phyloP scores from a whole-genome alignment of 2,113 vertebrate species.

The Pangasianodon gigas region DNA sequence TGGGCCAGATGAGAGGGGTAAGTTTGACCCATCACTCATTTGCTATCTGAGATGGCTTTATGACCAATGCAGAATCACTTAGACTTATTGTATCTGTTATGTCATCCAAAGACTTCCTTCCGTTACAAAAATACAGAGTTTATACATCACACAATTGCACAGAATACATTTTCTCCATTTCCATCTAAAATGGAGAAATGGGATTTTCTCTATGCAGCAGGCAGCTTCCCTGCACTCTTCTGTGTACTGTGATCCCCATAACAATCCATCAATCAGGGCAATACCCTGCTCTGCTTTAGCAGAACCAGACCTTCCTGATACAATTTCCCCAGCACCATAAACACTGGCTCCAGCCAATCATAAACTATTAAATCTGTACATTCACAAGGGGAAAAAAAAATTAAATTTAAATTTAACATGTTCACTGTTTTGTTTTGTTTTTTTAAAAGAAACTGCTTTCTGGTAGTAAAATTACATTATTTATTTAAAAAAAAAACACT shows the following conservation, averaged over 20 bases:
- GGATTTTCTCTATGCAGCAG: slow-evolving; percentile 37
- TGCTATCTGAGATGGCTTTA: slow-evolving; percentile 17
- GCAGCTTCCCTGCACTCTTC: slow-evolving; percentile 35
- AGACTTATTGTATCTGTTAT: neutral
- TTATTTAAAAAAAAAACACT: neutral
- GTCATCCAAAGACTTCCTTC: neutral
- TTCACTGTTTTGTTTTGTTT: neutral
- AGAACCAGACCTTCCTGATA: slow-evolving; percentile 47
- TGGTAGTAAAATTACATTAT: neutral
- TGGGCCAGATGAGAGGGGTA: neutral
- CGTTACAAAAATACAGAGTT: slow-evolving; percentile 2
- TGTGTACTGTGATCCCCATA: slow-evolving; percentile 46
- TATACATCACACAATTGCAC: neutral
- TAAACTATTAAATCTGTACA: neutral
- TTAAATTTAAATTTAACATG: neutral
- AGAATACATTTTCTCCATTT: slow-evolving; percentile 23
- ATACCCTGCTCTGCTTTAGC: slow-evolving; percentile 33
- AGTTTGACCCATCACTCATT: neutral
- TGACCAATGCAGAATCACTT: neutral
- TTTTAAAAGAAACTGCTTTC: neutral
- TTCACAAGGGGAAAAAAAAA: neutral
- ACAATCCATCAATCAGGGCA: slow-evolving; percentile 44
- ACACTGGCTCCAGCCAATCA: slow-evolving; percentile 39
- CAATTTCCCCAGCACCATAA: slow-evolving; percentile 34
- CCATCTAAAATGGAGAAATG: slow-evolving; percentile 29